phyloP scores from a whole-genome alignment of 2,888 invertebrate species.

The Litoditis marina region DNA sequence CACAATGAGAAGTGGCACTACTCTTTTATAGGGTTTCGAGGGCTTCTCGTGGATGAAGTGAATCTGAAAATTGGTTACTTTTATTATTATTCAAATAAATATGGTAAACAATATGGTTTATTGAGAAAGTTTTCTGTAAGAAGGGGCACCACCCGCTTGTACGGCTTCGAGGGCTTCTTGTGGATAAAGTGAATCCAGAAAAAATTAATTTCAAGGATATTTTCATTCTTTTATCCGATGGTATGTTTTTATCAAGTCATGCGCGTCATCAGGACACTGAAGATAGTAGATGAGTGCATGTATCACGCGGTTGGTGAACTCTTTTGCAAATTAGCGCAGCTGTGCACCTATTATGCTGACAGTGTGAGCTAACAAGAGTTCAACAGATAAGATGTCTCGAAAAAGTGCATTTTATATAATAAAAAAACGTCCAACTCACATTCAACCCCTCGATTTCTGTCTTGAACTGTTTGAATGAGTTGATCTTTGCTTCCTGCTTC shows the following conservation, averaged over 20 bases:
- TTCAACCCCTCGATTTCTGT: conserved; percentile 74
- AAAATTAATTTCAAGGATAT: too few species aligned
- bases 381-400: too few species aligned
- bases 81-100: not conserved
- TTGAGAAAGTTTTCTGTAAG: too few species aligned
- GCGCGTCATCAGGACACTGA: too few species aligned
- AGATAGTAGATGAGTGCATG: too few species aligned
- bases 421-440: conserved; percentile 15
- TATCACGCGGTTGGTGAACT: too few species aligned
- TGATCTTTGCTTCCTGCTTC: conserved; percentile 72
- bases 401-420: not conserved
- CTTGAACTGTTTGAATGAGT: conserved; percentile 74
- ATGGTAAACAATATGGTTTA: not conserved
- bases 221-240: too few species aligned
- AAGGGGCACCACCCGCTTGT: conserved; percentile 65
- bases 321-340: too few species aligned
- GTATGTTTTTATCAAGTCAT: too few species aligned
- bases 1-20: conserved; percentile 70
- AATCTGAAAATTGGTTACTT: conserved; percentile 65
- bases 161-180: conserved; percentile 64
- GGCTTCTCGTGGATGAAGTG: conserved; percentile 74
- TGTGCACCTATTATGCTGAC: too few species aligned
- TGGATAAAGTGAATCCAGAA: conserved; percentile 73
- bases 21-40: conserved; percentile 51
- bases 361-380: too few species aligned